These are phyloP conservation scores for Galemys pyrenaicus DNA, from an alignment of 2,113 vertebrate species.

Conservation along the genomic window DNA sequence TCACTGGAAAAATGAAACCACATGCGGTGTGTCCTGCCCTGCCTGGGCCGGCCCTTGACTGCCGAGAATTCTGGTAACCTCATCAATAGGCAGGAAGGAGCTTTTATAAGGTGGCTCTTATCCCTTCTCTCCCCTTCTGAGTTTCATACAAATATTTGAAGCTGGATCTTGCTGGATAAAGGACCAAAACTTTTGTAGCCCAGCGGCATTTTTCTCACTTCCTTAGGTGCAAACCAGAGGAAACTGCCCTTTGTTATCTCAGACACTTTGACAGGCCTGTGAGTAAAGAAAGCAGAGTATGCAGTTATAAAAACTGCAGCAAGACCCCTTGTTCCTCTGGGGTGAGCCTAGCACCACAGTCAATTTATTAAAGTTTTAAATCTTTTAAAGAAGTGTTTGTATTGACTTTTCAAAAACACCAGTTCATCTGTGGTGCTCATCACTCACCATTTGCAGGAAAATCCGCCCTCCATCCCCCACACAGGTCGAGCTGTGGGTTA, in stretches of 20 bases:
- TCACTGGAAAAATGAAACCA: neutral
- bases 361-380: neutral
- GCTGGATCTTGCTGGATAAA: constrained; percentile 1
- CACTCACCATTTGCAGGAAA: neutral
- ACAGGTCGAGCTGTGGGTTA: constrained; percentile 33
- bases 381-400: constrained; percentile 21
- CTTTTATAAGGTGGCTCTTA: neutral
- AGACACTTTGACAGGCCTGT: neutral
- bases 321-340: neutral
- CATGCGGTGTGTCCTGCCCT: neutral
- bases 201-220: neutral
- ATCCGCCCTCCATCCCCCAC: too few species aligned
- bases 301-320: neutral
- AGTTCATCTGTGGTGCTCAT: neutral
- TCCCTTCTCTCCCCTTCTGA: neutral
- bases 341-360: neutral
- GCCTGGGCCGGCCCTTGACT: neutral
- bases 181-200: neutral
- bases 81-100: constrained; percentile 18
- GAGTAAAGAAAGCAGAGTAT: neutral
- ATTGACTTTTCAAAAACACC: constrained; percentile 31
- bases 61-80: constrained; percentile 18
- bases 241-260: neutral
- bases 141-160: constrained; percentile 27
- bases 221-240: neutral